These are phyloP conservation scores for Channa argus DNA, from an alignment of 2,113 vertebrate species.

Conservation along the genomic window DNA sequence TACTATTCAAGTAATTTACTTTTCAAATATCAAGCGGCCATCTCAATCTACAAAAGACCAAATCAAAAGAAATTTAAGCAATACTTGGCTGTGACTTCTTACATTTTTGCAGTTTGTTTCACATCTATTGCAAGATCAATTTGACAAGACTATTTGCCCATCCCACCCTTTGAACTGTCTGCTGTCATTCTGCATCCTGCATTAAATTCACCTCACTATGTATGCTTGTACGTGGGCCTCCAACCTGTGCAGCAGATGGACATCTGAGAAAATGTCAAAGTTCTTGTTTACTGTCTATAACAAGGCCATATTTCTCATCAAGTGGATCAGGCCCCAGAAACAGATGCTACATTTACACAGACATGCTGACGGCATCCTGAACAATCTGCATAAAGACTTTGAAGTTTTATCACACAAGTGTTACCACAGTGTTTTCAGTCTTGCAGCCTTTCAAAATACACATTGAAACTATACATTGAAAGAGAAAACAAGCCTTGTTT, in stretches of 20 bases:
- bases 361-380: not conserved
- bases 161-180: slow-evolving; percentile 7
- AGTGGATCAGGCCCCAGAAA: not conserved
- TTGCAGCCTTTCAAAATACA: not conserved
- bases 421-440: not conserved
- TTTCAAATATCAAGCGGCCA: not conserved
- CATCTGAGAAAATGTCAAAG: slow-evolving; percentile 1
- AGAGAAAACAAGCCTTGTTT: too few relatives aligned
- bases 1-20: not conserved
- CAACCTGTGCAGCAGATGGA: not conserved
- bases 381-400: not conserved
- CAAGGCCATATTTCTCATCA: not conserved
- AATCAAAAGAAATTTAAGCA: not conserved
- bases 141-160: not conserved
- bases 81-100: not conserved
- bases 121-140: slow-evolving; percentile 7
- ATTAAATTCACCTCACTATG: slow-evolving; percentile 1
- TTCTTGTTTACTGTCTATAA: not conserved
- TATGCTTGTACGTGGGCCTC: not conserved
- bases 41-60: not conserved
- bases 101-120: slow-evolving; percentile 1
- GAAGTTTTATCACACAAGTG: too few relatives aligned
- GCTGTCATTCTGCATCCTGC: slow-evolving; percentile 16
- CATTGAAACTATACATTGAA: not conserved
- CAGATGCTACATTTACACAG: not conserved